These are phyloP conservation scores for Amorpha juglandis DNA, from an alignment of 2,888 invertebrate species.

Conservation along the genomic window DNA sequence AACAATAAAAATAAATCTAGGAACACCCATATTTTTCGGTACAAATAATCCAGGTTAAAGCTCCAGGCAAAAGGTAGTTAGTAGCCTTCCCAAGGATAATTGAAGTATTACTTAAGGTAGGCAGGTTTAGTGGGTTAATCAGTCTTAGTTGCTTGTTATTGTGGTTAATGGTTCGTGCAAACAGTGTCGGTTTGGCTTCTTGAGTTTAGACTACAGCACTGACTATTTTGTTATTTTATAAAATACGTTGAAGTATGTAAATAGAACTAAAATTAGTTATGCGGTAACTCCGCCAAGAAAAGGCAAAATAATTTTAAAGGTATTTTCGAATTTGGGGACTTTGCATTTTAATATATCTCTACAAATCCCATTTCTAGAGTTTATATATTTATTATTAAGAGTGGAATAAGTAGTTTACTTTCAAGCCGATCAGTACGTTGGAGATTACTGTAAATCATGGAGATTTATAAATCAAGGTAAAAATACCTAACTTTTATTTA, in stretches of 20 bases:
- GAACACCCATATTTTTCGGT: background rate
- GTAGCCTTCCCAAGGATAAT: slow-evolving; percentile 33
- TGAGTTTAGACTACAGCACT: slow-evolving; percentile 36
- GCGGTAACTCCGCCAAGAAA: no score
- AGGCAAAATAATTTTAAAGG: no score
- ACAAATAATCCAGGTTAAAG: slow-evolving; percentile 6
- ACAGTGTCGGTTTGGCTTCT: slow-evolving; percentile 44
- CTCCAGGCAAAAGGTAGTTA: slow-evolving; percentile 6
- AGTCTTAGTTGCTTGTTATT: slow-evolving; percentile 56
- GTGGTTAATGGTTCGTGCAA: slow-evolving; percentile 55
- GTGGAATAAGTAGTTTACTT: no score
- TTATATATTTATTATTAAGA: no score
- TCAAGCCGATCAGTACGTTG: no score
- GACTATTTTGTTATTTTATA: background rate
- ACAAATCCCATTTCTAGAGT: no score
- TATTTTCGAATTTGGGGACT: no score
- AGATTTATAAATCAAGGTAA: no score
- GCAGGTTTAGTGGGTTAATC: slow-evolving; percentile 56
- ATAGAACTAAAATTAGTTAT: background rate
- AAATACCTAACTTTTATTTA: no score
- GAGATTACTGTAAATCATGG: no score
- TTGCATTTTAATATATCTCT: no score
- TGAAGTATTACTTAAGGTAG: slow-evolving; percentile 49
- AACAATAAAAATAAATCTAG: background rate
- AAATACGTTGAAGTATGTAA: background rate